A percentile compares a stretch with the other conserved stretches of the same genome.
phyloP scores from a whole-genome alignment of 2,113 vertebrate species.

The Urocitellus parryii region DNA sequence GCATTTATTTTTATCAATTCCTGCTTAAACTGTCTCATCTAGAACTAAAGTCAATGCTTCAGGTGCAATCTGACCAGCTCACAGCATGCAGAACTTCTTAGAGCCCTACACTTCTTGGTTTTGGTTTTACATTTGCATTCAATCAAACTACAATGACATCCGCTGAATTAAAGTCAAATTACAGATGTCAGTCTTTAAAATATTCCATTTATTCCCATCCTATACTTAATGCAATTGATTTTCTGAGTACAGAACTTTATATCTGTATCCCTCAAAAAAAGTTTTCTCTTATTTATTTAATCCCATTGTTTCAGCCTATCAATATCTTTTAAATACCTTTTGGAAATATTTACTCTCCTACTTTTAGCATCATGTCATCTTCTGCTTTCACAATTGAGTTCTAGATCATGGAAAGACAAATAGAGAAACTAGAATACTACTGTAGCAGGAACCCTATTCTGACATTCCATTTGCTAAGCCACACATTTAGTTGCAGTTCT shows the following conservation, averaged over 20 bases:
- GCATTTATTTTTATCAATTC: neutral
- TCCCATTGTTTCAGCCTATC: neutral
- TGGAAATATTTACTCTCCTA: neutral
- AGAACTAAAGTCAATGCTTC: slow-evolving; percentile 5
- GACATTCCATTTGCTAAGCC: neutral
- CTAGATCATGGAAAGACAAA: neutral
- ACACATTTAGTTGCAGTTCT: neutral
- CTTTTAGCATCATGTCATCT: neutral
- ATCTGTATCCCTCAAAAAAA: neutral
- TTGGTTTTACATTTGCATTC: slow-evolving; percentile 29
- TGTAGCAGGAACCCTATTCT: neutral
- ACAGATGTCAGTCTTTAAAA: neutral
- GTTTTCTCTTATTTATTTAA: neutral
- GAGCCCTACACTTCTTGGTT: neutral
- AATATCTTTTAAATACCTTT: slow-evolving; percentile 1
- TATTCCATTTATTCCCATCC: neutral
- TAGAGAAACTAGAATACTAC: neutral
- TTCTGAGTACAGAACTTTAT: slow-evolving; percentile 14
- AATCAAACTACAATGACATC: neutral
- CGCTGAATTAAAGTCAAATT: neutral
- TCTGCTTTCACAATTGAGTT: slow-evolving; percentile 46
- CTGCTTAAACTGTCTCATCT: neutral
- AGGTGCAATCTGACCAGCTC: neutral
- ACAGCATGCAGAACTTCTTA: neutral
- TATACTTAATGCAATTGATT: neutral